Evolutionary conservation across 2,113 vertebrate species (phyloP), one percentile per base, ranked within the genome.

Genomic region (Archilochus colubris): DNA sequence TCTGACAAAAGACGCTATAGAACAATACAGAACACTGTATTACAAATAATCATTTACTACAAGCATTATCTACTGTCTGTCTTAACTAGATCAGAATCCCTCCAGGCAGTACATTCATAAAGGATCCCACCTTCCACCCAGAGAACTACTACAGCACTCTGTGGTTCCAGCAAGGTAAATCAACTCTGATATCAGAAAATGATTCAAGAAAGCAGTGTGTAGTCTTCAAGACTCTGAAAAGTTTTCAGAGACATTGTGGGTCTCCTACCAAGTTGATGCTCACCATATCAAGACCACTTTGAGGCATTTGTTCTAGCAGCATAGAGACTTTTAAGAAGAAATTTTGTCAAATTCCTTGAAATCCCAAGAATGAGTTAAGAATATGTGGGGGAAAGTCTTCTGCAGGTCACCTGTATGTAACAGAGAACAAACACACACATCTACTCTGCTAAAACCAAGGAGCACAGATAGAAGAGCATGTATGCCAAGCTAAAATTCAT

Each of bases 391-490:
- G 27, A 5, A 19, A 46, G 58, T 15, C 28, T 82, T 14, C 28
- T 76, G 28, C 66, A 61, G 31, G 53, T 46, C 43, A 66, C 79
- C 66, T 30, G n/a, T 66, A 74, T 16, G 15, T 10, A 4, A 4
- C 1, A 2, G 4, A 75, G 53, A 86, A 24, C 0, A 1, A 67
- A 44, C 0, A 0, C 23, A 51, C 30, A 44, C 9, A 28, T 86
- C 73, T 38, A 24, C 28, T 48, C 43, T 31, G 61, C 74, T 73
- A 72, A 72, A 82, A 76, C 12, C 70, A 77, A 20, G 4, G 7
- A 30, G 5, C 27, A 55, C 16, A 70, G 44, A 66, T 8, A 43
- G 23, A 68, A 62, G 7, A 38, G 27, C 7, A 40, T 0, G 7
- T 11, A 59, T 82, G 43, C 75, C 23, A 22, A 54, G 18, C 12